Conservation (phyloP, 2,113 vertebrate genomes). For the Illadopsis cleaveri region DNA sequence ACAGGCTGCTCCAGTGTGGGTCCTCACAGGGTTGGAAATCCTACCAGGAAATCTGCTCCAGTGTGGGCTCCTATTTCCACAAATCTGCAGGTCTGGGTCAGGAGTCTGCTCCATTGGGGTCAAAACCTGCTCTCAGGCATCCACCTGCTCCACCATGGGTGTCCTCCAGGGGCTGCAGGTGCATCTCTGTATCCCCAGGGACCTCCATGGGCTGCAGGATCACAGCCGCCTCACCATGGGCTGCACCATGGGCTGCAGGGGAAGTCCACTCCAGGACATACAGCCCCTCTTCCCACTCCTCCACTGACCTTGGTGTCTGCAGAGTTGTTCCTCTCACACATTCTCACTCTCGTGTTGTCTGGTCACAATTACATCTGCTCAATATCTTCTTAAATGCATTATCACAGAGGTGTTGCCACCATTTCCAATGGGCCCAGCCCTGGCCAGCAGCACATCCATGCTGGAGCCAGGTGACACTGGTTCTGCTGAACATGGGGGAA, state of each 20-base stretch:
- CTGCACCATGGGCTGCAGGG: too few relatives aligned
- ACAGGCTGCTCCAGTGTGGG: neutral
- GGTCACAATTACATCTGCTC: neutral
- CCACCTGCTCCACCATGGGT: neutral
- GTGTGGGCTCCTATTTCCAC: neutral
- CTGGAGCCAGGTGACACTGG: neutral
- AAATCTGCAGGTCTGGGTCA: neutral
- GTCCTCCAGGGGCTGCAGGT: neutral
- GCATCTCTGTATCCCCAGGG: neutral
- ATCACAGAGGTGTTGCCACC: neutral
- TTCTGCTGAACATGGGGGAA: neutral
- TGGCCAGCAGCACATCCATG: neutral
- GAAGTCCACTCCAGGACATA: neutral
- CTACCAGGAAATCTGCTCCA: neutral
- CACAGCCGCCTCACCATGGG: neutral
- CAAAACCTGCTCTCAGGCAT: neutral
- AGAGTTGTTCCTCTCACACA: neutral
- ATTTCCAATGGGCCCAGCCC: neutral
- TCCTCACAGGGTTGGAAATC: neutral
- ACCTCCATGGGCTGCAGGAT: too few relatives aligned
- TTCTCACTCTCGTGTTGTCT: neutral
- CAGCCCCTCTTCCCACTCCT: neutral
- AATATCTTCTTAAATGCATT: accelerated
- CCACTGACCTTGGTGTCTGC: too few relatives aligned
- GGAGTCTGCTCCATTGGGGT: neutral